Evolutionary conservation across 2,888 invertebrate species (phyloP), one percentile per base, ranked within the genome.

Genomic region (Drosophila prostipennis): DNA sequence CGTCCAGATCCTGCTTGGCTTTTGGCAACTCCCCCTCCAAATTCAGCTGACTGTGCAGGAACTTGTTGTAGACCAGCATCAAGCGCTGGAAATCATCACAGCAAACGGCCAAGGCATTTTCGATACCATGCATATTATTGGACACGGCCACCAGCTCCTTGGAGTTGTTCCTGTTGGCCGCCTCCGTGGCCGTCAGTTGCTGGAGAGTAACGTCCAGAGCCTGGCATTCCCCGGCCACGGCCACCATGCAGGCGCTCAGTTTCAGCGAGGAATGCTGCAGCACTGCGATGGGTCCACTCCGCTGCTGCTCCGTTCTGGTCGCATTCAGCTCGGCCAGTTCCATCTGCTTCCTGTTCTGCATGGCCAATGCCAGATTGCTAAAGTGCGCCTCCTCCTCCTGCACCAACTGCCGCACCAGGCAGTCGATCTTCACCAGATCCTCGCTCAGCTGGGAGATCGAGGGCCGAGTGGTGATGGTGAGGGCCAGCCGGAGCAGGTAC

Each of bases 51-150:
- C 89, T 89, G 64, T 88, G 87, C 14, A 92, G 70, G 77, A 91
- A 91, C 74, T 92, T 91, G 75, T 91, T 91, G 74, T 92, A 92
- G 3, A 91, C 87, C 57, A 92, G 76, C 89, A 92, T 91, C 56
- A 92, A 73, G 0, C 91, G 90, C 65, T 91, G 91, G 67, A 91
- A 92, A 59, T 92, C 91, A 75, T 91, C 90, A 72, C 89, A 90
- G 75, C 92, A 92, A 14, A 89, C 74, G 19, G 91, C 89, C 19
- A 92, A 59, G 0, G 91, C 84, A 68, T 82, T 89, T 69, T 91
- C 92, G 61, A 92, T 91, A n/a, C 86, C 79, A 11, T 81, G 89
- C 91, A 92, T 91, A 59, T 91, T 91, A 46, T 87, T 89, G 11
- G 91, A 90, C 23, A 91, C 90, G 4, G 90, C 89, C 8, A 91